These are phyloP conservation scores for Heterohyrax brucei DNA, from an alignment of 2,797 vertebrate genomes.

Conservation along the genomic window DNA sequence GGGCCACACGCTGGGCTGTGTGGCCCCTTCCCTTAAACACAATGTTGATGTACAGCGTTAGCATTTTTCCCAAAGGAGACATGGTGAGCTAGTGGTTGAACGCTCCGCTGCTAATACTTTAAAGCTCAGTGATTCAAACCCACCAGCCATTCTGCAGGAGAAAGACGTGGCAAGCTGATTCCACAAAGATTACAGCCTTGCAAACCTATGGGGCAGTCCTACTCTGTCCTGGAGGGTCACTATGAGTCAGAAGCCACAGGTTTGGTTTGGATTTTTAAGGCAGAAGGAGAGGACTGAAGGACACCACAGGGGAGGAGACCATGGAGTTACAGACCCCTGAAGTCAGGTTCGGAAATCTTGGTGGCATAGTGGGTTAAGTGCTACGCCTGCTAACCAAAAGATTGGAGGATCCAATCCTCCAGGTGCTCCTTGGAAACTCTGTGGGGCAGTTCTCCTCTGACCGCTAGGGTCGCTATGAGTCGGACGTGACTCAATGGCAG, in stretches of 20 bases:
- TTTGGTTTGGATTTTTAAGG: no score
- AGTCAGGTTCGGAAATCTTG: no score
- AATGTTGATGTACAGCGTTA: accelerated
- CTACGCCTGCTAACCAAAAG: no score
- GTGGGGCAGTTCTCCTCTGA: no score
- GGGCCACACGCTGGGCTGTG: not conserved
- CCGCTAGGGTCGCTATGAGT: no score
- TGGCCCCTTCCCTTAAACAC: not conserved
- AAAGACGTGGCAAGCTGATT: not conserved
- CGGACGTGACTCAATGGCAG: no score
- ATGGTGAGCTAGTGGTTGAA: not conserved
- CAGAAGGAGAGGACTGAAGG: not conserved
- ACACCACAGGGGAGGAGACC: not conserved
- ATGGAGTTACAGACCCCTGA: not conserved
- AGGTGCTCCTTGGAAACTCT: no score
- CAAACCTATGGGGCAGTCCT: not conserved
- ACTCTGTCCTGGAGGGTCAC: not conserved
- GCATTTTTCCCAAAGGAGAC: not conserved
- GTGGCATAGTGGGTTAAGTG: no score
- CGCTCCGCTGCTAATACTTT: not conserved
- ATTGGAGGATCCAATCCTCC: no score
- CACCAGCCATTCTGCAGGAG: not conserved
- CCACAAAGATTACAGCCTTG: not conserved
- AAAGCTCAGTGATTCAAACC: not conserved
- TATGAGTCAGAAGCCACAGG: not conserved